phyloP scores from a whole-genome alignment of 53 echinoderm and acorn worm species.

The Echinometra lucunter region DNA sequence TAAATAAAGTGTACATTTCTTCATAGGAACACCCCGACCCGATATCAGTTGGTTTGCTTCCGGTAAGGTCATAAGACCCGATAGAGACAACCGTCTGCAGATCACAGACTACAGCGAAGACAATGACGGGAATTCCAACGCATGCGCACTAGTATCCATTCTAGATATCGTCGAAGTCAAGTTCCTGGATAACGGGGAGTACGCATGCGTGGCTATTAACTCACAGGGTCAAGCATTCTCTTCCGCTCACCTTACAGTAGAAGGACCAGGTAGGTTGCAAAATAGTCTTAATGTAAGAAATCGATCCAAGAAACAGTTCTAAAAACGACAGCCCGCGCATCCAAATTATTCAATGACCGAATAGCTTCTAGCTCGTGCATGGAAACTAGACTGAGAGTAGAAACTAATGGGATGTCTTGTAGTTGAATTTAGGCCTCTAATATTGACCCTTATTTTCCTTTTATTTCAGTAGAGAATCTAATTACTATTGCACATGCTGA shows the following conservation, averaged over 20 bases:
- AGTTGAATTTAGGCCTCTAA: neutral
- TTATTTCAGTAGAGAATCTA: neutral
- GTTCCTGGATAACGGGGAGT: constrained; percentile 74
- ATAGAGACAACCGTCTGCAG: constrained; percentile 56
- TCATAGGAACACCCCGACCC: constrained; percentile 79
- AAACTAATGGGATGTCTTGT: neutral
- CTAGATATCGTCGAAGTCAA: constrained; percentile 74
- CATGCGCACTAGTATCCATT: constrained; percentile 59
- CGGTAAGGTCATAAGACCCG: constrained; percentile 74
- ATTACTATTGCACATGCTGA: neutral
- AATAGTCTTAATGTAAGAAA: neutral
- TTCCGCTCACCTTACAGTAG: constrained; percentile 75
- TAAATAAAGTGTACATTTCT: neutral
- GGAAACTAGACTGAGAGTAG: neutral
- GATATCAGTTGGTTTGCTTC: constrained; percentile 79
- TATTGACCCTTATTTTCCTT: neutral
- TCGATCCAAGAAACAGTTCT: too few species aligned
- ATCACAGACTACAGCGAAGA: constrained; percentile 73
- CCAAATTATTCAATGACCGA: neutral
- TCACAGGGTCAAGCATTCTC: constrained; percentile 82
- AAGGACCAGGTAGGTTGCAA: constrained; percentile 61
- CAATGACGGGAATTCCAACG: constrained; percentile 4
- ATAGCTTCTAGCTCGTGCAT: neutral
- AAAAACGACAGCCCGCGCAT: neutral
- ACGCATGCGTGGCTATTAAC: constrained; percentile 83